Conservation (phyloP, 2,113 vertebrate genomes). For the Phrynocephalus versicolor region DNA sequence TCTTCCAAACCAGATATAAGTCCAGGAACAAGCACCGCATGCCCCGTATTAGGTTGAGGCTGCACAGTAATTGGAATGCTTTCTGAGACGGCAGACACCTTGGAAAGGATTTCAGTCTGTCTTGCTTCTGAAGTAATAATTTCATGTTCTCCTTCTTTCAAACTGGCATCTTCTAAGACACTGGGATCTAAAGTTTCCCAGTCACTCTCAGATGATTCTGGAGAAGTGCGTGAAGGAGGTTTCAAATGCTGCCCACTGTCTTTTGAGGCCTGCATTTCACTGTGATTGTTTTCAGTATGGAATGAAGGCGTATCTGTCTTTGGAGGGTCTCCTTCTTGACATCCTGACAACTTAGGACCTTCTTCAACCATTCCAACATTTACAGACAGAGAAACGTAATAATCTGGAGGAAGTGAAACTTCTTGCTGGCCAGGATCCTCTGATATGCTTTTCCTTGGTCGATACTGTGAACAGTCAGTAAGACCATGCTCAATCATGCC, state of each 20-base stretch:
- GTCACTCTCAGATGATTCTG: conserved; percentile 91
- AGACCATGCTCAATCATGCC: conserved; percentile 97
- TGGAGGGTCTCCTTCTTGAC: conserved; percentile 31
- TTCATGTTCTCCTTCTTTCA: conserved; percentile 65
- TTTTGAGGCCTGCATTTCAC: conserved; percentile 49
- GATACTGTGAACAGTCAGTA: conserved; percentile 91
- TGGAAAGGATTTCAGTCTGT: conserved; percentile 60
- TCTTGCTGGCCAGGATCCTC: conserved; percentile 78
- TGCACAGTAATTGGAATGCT: conserved; percentile 86
- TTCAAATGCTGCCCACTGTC: conserved; percentile 71
- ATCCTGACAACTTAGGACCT: conserved; percentile 41
- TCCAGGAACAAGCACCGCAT: conserved; percentile 78
- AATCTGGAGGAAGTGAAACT: conserved; percentile 64
- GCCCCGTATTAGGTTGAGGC: conserved; percentile 78
- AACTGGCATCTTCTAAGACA: conserved; percentile 79
- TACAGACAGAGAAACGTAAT: conserved; percentile 74
- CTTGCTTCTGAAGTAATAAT: conserved; percentile 33
- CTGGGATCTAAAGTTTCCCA: conserved; percentile 95
- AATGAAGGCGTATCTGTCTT: conserved; percentile 43
- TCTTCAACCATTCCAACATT: conserved; percentile 42
- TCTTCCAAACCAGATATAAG: conserved; percentile 92
- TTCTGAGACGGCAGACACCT: conserved; percentile 62
- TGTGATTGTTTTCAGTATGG: conserved; percentile 42
- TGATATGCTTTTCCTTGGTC: conserved; percentile 84
- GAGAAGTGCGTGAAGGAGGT: conserved; percentile 79